Base-by-base conservation (phyloP, 1,140 invertebrate genomes). In the Lordiphosa clarofinis region DNA sequence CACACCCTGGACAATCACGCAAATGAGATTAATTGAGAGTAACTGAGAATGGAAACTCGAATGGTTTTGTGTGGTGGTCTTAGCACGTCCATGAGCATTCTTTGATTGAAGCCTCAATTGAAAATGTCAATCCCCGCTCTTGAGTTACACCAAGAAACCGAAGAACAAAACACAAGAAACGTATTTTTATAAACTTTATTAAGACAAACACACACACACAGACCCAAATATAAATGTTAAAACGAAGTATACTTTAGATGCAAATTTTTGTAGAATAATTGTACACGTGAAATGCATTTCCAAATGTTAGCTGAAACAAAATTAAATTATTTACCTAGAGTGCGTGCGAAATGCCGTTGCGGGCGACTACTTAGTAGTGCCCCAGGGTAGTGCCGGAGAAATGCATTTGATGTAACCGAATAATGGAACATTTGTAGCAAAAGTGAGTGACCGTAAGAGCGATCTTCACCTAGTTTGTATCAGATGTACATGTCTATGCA, bases 1-100 rank as follows among this genome's bases (percentile, higher is more conserved):
- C 38, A 38, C 38, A 78, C 66, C 78, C 64, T 84, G 73, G 78
- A 84, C 78, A 84, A 84, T 84, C 78, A 84, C 78, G 71, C 76
- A 63, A 75, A 55, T 40, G 57, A 57, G 37, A 57, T 55, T 54
- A 82, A n/a, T 10, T 5, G 4, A 28, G 24, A 28, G 11, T 31
- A 5, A 44, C 8, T 13, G 37, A 40, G 15, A 0, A 46, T 10
- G 28, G 11, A 46, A 33, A 46, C 28, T 31, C 28, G 6, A 31
- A 15, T 33, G 63, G 13, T 52, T 37, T 67, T 67, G 54, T 67
- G 36, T 67, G 64, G 47, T 24, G 67, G 63, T 67, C 55, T 67
- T 67, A 67, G 64, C 64, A 68, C 64, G 64, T 68, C 64, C 64
- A 47, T 38, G 38, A 33, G 47, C 21, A 35, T 43, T 31, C 49